Conservation (phyloP, 2,113 vertebrate species). For the Labrus mixtus region DNA sequence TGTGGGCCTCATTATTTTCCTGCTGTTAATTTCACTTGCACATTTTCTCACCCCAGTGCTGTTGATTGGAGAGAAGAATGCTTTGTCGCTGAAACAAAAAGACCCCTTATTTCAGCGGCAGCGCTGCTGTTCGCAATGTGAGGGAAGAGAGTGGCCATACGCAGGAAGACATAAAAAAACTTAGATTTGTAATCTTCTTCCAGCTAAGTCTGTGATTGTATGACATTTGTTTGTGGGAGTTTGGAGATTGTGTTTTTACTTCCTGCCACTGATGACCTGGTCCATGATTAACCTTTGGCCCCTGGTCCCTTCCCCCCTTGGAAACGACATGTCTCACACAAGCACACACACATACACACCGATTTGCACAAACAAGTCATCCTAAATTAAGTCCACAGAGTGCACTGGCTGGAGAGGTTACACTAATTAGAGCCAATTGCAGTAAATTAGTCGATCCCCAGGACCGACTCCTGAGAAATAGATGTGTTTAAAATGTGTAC, state of each 20-base stretch:
- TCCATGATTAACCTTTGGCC: slow-evolving; percentile 79
- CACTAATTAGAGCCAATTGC: slow-evolving; percentile 77
- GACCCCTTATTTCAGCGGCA: slow-evolving; percentile 56
- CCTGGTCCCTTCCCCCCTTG: slow-evolving; percentile 59
- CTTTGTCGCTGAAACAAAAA: slow-evolving; percentile 72
- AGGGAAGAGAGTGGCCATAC: slow-evolving; percentile 5
- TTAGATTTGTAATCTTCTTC: not conserved
- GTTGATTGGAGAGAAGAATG: slow-evolving; percentile 83
- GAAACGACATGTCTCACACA: slow-evolving; percentile 53
- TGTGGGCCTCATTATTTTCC: slow-evolving; percentile 89
- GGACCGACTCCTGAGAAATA: slow-evolving; percentile 57
- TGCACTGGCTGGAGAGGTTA: slow-evolving; percentile 71
- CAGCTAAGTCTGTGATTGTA: slow-evolving; percentile 22
- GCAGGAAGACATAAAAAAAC: slow-evolving; percentile 26
- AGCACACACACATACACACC: slow-evolving; percentile 30
- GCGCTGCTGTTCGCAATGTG: slow-evolving; percentile 18
- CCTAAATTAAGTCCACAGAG: slow-evolving; percentile 64
- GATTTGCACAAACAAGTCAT: slow-evolving; percentile 60
- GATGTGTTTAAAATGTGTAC: slow-evolving; percentile 50
- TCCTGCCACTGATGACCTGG: slow-evolving; percentile 81
- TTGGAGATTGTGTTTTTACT: slow-evolving; percentile 70
- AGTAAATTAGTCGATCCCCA: slow-evolving; percentile 70
- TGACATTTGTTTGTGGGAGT: slow-evolving; percentile 60
- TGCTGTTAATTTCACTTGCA: slow-evolving; percentile 87
- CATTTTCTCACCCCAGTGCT: slow-evolving; percentile 85